Percentiles rank a stretch among this genome's conserved stretches.
Evolutionary conservation across 35 echinoderm and acorn worm genomes (phyloP).

Genomic region (Lytechinus pictus): DNA sequence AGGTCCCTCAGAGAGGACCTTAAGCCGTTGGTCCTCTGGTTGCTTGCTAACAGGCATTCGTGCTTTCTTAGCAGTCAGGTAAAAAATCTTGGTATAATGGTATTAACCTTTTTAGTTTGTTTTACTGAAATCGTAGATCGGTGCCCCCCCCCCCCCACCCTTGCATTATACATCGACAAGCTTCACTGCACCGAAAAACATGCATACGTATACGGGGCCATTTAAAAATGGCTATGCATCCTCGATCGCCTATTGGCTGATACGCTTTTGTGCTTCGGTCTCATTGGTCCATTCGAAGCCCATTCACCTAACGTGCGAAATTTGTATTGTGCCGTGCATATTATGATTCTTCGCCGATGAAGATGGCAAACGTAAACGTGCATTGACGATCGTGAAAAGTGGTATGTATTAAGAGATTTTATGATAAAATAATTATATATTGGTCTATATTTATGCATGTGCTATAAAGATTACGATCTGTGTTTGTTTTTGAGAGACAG

Average conservation of each 20-base stretch:
- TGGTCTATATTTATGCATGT: not conserved
- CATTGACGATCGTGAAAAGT: not conserved
- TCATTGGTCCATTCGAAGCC: constrained; percentile 30
- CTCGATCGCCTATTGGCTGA: constrained; percentile 9
- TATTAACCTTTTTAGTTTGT: too few species aligned
- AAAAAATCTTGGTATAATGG: too few species aligned
- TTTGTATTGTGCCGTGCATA: not conserved
- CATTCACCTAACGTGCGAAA: constrained; percentile 33
- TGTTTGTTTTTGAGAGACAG: not conserved
- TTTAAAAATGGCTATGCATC: constrained; percentile 24
- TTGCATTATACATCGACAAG: not conserved
- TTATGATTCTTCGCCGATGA: not conserved
- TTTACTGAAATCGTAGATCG: too few species aligned
- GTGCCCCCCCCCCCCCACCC: not conserved
- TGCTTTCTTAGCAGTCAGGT: too few species aligned
- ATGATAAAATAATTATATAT: not conserved
- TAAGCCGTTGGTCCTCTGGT: too few species aligned
- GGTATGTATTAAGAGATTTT: not conserved
- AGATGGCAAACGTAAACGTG: not conserved
- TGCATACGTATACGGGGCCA: not conserved
- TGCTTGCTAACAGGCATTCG: too few species aligned
- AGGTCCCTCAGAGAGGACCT: too few species aligned
- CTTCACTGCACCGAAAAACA: not conserved
- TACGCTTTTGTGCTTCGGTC: not conserved
- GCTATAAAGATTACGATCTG: not conserved